Evolutionary conservation across 2,888 invertebrate species (phyloP).

Genomic region (Spilosoma lubricipeda): DNA sequence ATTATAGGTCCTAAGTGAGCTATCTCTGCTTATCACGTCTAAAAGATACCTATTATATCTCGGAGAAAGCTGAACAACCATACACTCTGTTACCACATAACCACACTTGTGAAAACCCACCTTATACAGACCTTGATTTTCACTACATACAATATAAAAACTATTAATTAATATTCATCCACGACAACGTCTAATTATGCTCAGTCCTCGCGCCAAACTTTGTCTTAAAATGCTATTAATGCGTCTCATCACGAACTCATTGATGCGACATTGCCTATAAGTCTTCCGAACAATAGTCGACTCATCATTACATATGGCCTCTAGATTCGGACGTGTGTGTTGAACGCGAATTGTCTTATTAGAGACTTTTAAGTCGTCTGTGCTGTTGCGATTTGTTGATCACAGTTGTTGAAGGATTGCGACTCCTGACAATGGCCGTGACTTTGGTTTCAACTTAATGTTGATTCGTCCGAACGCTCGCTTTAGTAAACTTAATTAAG

Average conservation of each 20-base stretch:
- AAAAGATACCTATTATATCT: neutral
- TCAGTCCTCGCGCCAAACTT: conserved; percentile 63
- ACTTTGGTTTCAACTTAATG: conserved; percentile 12
- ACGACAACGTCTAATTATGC: conserved; percentile 60
- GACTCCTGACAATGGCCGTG: conserved; percentile 10
- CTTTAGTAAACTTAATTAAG: neutral
- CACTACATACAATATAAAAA: conserved; percentile 43
- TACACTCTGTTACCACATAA: neutral
- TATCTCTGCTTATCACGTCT: neutral
- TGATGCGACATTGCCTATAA: conserved; percentile 70
- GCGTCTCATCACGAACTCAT: conserved; percentile 68
- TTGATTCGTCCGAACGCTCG: neutral
- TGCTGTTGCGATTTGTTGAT: conserved; percentile 46
- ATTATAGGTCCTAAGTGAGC: too few relatives aligned
- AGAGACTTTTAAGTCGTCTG: conserved; percentile 57
- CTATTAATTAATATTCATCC: conserved; percentile 64
- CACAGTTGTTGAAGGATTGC: conserved; percentile 5
- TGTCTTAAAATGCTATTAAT: conserved; percentile 67
- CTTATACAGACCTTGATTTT: conserved; percentile 50
- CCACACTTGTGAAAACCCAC: conserved; percentile 20
- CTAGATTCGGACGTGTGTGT: conserved; percentile 61
- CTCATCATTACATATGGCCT: conserved; percentile 79
- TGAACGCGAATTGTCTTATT: conserved; percentile 81
- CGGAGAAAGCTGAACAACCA: conserved; percentile 10
- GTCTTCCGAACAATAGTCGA: conserved; percentile 72